Evolutionary conservation across 2,888 invertebrate species (phyloP).

Genomic region (Drosophila flavopinicola): DNA sequence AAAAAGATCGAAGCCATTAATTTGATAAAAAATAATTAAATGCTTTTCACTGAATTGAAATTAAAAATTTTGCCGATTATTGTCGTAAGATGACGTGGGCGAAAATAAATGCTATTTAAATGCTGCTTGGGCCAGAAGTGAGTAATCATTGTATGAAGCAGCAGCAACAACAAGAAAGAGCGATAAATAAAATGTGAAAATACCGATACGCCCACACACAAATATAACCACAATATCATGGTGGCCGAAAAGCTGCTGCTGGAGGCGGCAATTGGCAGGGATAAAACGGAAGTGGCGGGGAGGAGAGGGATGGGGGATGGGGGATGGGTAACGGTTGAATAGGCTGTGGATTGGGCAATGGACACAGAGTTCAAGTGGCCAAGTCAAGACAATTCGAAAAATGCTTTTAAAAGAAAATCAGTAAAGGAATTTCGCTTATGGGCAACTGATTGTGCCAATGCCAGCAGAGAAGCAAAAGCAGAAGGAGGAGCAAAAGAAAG

Average conservation of each 20-base stretch:
- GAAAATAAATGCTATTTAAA: slow-evolving; percentile 32
- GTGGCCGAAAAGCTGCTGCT: slow-evolving; percentile 22
- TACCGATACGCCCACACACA: slow-evolving; percentile 15
- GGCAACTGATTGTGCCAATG: slow-evolving; percentile 73
- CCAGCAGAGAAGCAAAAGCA: slow-evolving; percentile 6
- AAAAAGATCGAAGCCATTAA: too few relatives aligned
- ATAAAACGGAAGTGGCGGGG: neutral
- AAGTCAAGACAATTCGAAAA: slow-evolving; percentile 78
- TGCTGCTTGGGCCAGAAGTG: slow-evolving; percentile 21
- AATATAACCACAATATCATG: slow-evolving; percentile 13
- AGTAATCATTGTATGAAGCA: slow-evolving; percentile 39
- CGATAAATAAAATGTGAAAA: slow-evolving; percentile 62
- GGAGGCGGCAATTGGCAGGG: slow-evolving; percentile 22
- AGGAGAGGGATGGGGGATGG: neutral
- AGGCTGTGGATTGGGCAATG: slow-evolving; percentile 9
- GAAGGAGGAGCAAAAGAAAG: neutral
- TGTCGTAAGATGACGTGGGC: slow-evolving; percentile 45
- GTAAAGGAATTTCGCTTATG: slow-evolving; percentile 75
- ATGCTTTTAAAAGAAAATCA: slow-evolving; percentile 79
- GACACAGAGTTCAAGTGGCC: slow-evolving; percentile 64
- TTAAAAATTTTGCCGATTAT: slow-evolving; percentile 53
- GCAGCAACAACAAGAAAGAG: slow-evolving; percentile 34
- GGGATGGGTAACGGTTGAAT: neutral
- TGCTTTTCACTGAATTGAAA: slow-evolving; percentile 33
- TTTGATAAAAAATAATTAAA: slow-evolving; percentile 5